phyloP scores from a whole-genome alignment of 2,888 invertebrate species.

The Zeuzera pyrina region DNA sequence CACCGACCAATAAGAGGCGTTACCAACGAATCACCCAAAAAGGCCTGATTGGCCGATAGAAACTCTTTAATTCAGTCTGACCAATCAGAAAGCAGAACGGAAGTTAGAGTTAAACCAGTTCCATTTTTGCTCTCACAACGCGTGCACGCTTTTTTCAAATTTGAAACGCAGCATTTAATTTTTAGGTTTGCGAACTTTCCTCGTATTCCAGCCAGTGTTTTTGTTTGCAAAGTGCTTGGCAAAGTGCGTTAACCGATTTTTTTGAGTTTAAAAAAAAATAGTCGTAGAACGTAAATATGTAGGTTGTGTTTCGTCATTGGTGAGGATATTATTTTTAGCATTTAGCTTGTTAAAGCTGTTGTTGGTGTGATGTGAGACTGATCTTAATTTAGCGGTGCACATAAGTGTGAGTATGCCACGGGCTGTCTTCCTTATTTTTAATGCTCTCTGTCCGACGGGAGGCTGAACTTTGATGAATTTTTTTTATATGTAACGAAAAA shows the following conservation, averaged over 20 bases:
- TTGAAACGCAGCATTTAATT: conserved; percentile 29
- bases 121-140: conserved; percentile 48
- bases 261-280: conserved; percentile 10
- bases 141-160: conserved; percentile 44
- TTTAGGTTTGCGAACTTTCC: conserved; percentile 19
- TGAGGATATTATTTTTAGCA: conserved; percentile 60
- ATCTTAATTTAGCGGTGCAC: conserved; percentile 65
- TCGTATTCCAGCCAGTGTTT: conserved; percentile 12
- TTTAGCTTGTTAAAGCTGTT: conserved; percentile 60
- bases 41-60: conserved; percentile 37
- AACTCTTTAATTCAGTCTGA: conserved; percentile 28
- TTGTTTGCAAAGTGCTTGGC: conserved; percentile 6
- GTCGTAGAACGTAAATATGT: conserved; percentile 28
- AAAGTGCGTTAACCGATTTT: conserved; percentile 3
- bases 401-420: conserved; percentile 56
- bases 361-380: conserved; percentile 54
- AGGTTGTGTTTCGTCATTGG: conserved; percentile 60
- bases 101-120: conserved; percentile 62
- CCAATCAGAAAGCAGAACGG: conserved; percentile 50
- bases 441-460: conserved; percentile 25
- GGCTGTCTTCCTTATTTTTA: conserved; percentile 54
- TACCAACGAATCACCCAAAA: conserved; percentile 29
- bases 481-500: too few species aligned
- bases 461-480: too few species aligned
- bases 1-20: conserved; percentile 61